A percentile compares a stretch with the other conserved stretches of the same genome.
These are phyloP conservation scores for Antheraea assamensis DNA, from an alignment of 2,888 invertebrate genomes.

Conservation along the genomic window DNA sequence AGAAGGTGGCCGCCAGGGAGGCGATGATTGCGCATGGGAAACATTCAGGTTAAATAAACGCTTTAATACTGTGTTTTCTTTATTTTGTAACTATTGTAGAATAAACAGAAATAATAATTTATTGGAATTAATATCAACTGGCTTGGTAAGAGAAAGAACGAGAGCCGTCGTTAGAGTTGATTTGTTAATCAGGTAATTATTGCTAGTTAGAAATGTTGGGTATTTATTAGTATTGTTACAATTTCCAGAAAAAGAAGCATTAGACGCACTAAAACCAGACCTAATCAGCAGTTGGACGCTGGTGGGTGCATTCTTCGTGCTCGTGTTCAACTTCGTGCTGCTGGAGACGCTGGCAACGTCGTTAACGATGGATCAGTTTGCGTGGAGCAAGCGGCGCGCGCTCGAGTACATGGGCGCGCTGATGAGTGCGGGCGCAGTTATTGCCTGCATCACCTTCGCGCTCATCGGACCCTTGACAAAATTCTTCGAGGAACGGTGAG, in stretches of 20 bases:
- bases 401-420: slow-evolving; percentile 91
- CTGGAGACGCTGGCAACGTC: slow-evolving; percentile 93
- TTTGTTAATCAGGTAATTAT: not conserved
- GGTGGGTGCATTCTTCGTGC: slow-evolving; percentile 90
- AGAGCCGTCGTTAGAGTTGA: too few species aligned
- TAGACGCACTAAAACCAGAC: slow-evolving; percentile 86
- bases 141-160: too few species aligned
- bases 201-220: not conserved
- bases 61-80: not conserved
- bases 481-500: slow-evolving; percentile 86
- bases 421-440: slow-evolving; percentile 90
- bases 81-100: too few species aligned
- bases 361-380: slow-evolving; percentile 94
- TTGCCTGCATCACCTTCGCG: slow-evolving; percentile 88
- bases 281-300: slow-evolving; percentile 89
- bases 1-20: slow-evolving; percentile 89
- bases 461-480: slow-evolving; percentile 87
- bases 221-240: not conserved
- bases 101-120: too few species aligned
- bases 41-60: slow-evolving; percentile 74
- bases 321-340: slow-evolving; percentile 94
- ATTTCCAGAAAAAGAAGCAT: slow-evolving; percentile 86
- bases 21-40: slow-evolving; percentile 89
- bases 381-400: slow-evolving; percentile 89
- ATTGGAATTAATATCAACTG: too few species aligned